phyloP scores from a whole-genome alignment of 92 coral and sea anemone species.

The Muricea muricata region DNA sequence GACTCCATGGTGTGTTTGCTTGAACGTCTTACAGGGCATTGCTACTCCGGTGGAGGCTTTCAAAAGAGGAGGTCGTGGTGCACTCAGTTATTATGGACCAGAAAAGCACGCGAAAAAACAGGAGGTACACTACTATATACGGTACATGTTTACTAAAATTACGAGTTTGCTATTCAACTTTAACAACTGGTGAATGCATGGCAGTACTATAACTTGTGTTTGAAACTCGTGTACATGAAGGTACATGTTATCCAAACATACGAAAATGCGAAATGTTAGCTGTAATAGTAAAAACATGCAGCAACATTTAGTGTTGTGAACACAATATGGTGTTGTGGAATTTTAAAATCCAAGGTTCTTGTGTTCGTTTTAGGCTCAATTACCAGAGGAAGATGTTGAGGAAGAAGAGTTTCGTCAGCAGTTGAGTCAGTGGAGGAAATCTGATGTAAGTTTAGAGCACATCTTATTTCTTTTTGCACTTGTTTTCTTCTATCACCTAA shows the following conservation, averaged over 20 bases:
- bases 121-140: no score
- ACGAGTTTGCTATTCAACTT: no score
- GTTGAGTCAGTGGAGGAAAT: constrained; percentile 94
- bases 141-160: no score
- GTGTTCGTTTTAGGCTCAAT: constrained; percentile 60
- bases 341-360: no score
- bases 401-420: constrained; percentile 83
- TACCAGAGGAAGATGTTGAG: constrained; percentile 89
- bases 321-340: no score
- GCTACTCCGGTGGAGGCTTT: constrained; percentile 94
- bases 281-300: no score
- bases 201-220: no score
- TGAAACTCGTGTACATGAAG: no score
- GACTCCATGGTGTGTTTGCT: background rate
- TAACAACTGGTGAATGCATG: no score
- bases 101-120: constrained; percentile 75
- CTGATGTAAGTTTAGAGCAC: constrained; percentile 53
- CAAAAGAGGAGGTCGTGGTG: constrained; percentile 97
- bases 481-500: background rate
- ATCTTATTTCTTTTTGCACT: background rate
- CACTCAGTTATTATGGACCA: constrained; percentile 95
- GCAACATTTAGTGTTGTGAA: no score
- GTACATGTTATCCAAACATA: no score
- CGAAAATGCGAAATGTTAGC: no score
- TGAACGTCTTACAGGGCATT: constrained; percentile 72